phyloP scores from a whole-genome alignment of 2,113 vertebrate genomes.

The Mesocricetus auratus region DNA sequence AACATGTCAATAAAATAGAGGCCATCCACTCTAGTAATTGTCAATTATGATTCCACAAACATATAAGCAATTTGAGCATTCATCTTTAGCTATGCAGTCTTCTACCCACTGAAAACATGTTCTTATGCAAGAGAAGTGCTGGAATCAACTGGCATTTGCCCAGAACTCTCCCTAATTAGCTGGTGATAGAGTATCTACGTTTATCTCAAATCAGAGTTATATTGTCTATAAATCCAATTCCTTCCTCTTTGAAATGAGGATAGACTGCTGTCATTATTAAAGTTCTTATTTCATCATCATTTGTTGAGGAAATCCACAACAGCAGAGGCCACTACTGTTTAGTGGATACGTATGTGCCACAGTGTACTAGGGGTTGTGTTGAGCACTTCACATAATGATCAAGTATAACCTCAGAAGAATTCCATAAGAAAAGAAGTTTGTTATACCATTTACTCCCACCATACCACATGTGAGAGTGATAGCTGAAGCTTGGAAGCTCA shows the following conservation, averaged over 20 bases:
- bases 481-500: neutral
- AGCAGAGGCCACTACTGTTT: neutral
- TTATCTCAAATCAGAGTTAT: neutral
- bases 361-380: rapidly evolving
- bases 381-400: neutral
- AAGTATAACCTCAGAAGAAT: neutral
- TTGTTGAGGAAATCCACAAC: neutral
- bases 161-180: neutral
- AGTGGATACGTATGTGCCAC: neutral
- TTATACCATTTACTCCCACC: neutral
- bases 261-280: neutral
- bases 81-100: neutral
- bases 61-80: neutral
- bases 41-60: neutral
- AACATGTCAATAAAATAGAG: slow-evolving; percentile 48
- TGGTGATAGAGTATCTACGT: neutral
- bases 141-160: neutral
- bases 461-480: neutral
- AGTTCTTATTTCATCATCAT: neutral
- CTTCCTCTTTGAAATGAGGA: neutral
- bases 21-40: neutral
- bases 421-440: neutral
- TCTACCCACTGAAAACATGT: neutral
- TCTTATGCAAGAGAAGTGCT: neutral
- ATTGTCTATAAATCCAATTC: neutral